Evolutionary conservation across 2,113 vertebrate genomes (phyloP), one percentile per base, ranked within the genome.

Genomic region (Lipotes vexillifer): DNA sequence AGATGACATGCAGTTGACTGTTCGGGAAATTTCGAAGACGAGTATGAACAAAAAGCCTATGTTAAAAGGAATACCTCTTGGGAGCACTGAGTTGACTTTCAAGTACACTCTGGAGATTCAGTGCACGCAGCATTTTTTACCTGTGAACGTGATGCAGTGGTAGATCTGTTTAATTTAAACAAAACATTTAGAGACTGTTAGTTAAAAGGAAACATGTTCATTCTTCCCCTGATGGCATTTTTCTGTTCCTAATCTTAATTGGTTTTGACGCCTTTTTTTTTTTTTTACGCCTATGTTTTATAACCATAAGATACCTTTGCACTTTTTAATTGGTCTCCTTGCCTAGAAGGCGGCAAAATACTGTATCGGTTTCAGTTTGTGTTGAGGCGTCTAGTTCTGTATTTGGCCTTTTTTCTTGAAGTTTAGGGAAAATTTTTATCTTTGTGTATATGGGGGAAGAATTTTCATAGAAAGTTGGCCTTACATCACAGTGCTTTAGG

Each of bases 191-290:
- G 80, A 78, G 84, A 61, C 36, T 20, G n/a, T 80, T 85, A 81
- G 46, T n/a, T 88, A 66, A 81, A 93, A 78, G 46, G 57, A 87
- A 92, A 81, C 59, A 41, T 29, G 66, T 57, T 96, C 71, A 61
- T 93, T 95, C 84, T 81, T 93, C 61, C 31, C 57, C 31, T 27
- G 44, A n/a, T 77, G 92, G 57, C 75, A 69, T 90, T 93, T 93
- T 55, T 74, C 23, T 69, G 49, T 46, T 82, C 36, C 68, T 68
- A 15, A n/a, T 85, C 33, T 83, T 96, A 96, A 89, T 83, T 95
- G 46, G 61, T 65, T 89, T 93, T 71, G 55, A 68, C 52, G 33
- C 27, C 31, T 8, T 92, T 92, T 92, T 82, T 46, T 10, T 44
- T 44, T 44, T 46, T 65, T 89, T 93, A 68, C 52, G 33, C 25